Percentiles rank a stretch among this genome's conserved stretches.
These are phyloP conservation scores for Julus scanicus DNA, from an alignment of 2,888 invertebrate species.

Conservation along the genomic window DNA sequence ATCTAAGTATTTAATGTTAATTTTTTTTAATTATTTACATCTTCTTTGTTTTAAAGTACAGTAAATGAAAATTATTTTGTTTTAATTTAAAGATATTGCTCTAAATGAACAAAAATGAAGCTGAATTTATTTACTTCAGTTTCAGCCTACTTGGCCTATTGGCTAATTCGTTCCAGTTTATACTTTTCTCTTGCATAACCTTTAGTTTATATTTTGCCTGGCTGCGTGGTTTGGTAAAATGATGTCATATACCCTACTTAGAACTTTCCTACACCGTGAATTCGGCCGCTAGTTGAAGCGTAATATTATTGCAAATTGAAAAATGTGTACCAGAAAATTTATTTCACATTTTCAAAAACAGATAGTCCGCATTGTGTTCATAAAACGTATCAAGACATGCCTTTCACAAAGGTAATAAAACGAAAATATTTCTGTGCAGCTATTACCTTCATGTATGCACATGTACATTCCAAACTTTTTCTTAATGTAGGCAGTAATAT, in stretches of 20 bases:
- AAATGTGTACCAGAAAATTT: not conserved
- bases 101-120: no score
- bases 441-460: not conserved
- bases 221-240: not conserved
- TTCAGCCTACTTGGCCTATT: no score
- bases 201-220: not conserved
- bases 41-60: no score
- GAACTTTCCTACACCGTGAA: not conserved
- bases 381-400: not conserved
- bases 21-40: no score
- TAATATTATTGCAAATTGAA: not conserved
- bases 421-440: not conserved
- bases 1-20: no score
- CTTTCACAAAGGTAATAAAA: not conserved
- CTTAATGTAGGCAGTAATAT: no score
- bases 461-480: not conserved
- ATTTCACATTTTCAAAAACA: constrained; percentile 2
- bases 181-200: not conserved
- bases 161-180: no score
- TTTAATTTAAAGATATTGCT: no score
- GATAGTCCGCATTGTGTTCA: not conserved
- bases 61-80: no score
- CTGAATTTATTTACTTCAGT: no score
- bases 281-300: not conserved
- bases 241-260: not conserved